Evolutionary conservation across 2,888 invertebrate genomes (phyloP).

Genomic region (Mesodorylaimus sp.): DNA sequence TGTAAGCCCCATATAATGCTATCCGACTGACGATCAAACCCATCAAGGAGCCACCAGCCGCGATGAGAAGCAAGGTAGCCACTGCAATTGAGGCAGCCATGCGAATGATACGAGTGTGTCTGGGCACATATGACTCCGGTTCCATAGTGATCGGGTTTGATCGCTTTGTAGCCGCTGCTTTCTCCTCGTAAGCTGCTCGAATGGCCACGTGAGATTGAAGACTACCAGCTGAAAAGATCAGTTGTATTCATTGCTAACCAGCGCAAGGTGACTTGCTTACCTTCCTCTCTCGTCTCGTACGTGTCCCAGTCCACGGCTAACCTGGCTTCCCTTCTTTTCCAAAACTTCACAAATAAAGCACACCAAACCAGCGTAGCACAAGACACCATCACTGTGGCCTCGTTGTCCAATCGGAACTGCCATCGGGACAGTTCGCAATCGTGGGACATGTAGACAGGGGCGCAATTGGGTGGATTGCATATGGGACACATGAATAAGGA

Average conservation of each 20-base stretch:
- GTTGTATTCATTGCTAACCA: too few species aligned
- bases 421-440: neutral
- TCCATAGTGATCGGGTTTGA: neutral
- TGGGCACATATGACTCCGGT: neutral
- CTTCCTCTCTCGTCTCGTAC: neutral
- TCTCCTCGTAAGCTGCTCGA: neutral
- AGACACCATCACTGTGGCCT: neutral
- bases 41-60: neutral
- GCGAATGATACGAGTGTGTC: neutral
- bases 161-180: neutral
- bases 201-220: too few species aligned
- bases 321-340: too few species aligned
- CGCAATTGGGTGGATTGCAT: constrained; percentile 2
- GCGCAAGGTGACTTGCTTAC: too few species aligned
- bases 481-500: constrained; percentile 3
- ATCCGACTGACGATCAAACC: neutral
- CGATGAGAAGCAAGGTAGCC: neutral
- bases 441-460: neutral
- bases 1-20: neutral
- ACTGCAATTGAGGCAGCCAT: neutral
- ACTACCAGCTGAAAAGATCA: too few species aligned
- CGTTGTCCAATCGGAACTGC: constrained; percentile 1
- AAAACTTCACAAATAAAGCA: too few species aligned
- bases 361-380: neutral
- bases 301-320: too few species aligned